A percentile compares a stretch with the other conserved stretches of the same genome.
Evolutionary conservation across 2,113 vertebrate species (phyloP).

Genomic region (Macheiramphus alcinus): DNA sequence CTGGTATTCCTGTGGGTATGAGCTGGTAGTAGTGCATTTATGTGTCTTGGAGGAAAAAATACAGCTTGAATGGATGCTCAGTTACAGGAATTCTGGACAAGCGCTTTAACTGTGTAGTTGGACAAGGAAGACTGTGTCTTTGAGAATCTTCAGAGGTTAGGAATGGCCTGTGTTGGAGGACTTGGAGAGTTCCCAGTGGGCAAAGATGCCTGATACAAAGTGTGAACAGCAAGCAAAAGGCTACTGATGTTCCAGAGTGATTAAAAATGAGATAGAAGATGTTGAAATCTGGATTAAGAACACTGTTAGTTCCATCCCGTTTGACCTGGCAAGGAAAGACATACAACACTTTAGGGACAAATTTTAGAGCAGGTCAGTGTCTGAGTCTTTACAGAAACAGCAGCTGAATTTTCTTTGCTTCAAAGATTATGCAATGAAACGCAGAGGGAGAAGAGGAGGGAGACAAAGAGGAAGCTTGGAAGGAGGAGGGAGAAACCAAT

Average conservation of each 20-base stretch:
- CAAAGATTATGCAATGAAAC: neutral
- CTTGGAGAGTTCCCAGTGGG: neutral
- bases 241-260: neutral
- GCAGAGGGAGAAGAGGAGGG: neutral
- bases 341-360: neutral
- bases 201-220: neutral
- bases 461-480: neutral
- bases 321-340: neutral
- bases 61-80: neutral
- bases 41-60: neutral
- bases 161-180: neutral
- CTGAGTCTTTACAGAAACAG: neutral
- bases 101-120: neutral
- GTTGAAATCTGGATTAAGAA: neutral
- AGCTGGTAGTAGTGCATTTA: neutral
- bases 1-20: neutral
- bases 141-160: neutral
- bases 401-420: neutral
- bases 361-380: neutral
- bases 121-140: neutral
- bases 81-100: neutral
- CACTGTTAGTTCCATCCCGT: neutral
- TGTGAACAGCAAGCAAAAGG: neutral
- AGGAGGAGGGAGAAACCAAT: neutral
- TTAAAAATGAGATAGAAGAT: neutral